Conservation (phyloP, 1,140 invertebrate genomes). For the Ips typographus region DNA sequence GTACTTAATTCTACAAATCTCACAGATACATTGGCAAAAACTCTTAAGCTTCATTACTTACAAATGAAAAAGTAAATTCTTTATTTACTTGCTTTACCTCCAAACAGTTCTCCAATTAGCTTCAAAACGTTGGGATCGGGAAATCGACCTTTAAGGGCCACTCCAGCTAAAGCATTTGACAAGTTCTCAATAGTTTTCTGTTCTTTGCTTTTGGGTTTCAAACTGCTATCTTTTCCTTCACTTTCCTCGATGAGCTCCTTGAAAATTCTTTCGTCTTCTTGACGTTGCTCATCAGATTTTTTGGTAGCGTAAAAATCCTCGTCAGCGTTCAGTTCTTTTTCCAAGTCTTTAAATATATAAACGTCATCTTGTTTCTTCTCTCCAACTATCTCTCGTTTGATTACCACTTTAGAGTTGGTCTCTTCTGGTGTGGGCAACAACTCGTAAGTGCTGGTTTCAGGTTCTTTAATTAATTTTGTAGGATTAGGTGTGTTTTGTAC, state of each 20-base stretch:
- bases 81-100: constrained; percentile 1
- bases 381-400: constrained; percentile 35
- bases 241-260: constrained; percentile 46
- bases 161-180: constrained; percentile 15
- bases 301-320: constrained; percentile 10
- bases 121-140: constrained; percentile 18
- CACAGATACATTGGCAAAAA: constrained; percentile 33
- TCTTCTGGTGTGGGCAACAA: constrained; percentile 34
- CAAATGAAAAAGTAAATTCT: constrained; percentile 12
- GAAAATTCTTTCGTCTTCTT: constrained; percentile 45
- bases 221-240: constrained; percentile 5
- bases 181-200: constrained; percentile 22
- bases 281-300: constrained; percentile 36
- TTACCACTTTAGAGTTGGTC: constrained; percentile 25
- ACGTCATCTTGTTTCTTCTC: constrained; percentile 35
- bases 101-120: constrained; percentile 20
- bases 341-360: constrained; percentile 42
- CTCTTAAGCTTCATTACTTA: constrained; percentile 21
- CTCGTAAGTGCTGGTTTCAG: constrained; percentile 23
- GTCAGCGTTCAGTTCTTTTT: constrained; percentile 38
- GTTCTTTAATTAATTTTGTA: constrained; percentile 26
- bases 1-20: constrained; percentile 32
- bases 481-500: constrained; percentile 31
- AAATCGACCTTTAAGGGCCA: constrained; percentile 19
- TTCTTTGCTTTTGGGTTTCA: constrained; percentile 19